Percentiles rank a stretch among this genome's conserved stretches.
Evolutionary conservation across 2,797 vertebrate species (phyloP).

Genomic region (Clarias platycephalus): DNA sequence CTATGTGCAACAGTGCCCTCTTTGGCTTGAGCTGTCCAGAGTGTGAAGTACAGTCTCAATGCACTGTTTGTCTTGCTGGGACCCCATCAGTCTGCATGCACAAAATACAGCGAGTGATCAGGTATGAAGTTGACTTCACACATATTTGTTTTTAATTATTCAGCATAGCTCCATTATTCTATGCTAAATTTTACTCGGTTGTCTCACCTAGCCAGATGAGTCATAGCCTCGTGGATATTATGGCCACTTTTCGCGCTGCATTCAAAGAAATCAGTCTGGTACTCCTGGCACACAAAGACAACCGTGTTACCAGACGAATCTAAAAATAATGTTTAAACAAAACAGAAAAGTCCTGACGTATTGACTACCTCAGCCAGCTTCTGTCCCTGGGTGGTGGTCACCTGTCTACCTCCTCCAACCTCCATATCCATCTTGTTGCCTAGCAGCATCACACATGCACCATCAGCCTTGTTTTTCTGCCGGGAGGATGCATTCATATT

Average conservation of each 20-base stretch:
- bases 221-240: slow-evolving; percentile 77
- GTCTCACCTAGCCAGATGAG: slow-evolving; percentile 75
- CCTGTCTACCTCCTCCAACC: slow-evolving; percentile 56
- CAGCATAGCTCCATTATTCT: background rate
- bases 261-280: slow-evolving; percentile 80
- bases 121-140: background rate
- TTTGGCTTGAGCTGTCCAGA: slow-evolving; percentile 46
- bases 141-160: background rate
- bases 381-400: slow-evolving; percentile 70
- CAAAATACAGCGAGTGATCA: background rate
- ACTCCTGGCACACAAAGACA: slow-evolving; percentile 68
- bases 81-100: slow-evolving; percentile 63
- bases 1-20: slow-evolving; percentile 66
- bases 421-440: slow-evolving; percentile 70
- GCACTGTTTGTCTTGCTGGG: slow-evolving; percentile 62
- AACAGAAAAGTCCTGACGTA: background rate
- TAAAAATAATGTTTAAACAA: background rate
- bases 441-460: slow-evolving; percentile 69
- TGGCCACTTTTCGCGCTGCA: slow-evolving; percentile 78
- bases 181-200: background rate
- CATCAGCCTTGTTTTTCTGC: slow-evolving; percentile 68
- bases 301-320: background rate
- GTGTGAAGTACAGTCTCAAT: slow-evolving; percentile 61
- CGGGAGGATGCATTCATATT: slow-evolving; percentile 28
- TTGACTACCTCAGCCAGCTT: slow-evolving; percentile 74